Evolutionary conservation across 1,140 invertebrate genomes (phyloP), one percentile per base, ranked within the genome.

Genomic region (Sitodiplosis mosellana): DNA sequence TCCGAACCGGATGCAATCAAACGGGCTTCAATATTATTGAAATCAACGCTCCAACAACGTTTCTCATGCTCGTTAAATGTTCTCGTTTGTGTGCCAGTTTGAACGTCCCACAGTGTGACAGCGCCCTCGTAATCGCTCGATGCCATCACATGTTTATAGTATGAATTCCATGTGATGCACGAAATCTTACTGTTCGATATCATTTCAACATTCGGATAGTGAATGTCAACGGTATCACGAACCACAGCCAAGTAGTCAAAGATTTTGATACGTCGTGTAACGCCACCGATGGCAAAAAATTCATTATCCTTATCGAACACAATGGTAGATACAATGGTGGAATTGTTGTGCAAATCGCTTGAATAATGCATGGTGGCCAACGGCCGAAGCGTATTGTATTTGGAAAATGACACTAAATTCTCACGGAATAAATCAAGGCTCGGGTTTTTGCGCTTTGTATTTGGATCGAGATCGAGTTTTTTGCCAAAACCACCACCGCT

Each of bases 241-340:
- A 94, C 79, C 12, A 95, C 87, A 44, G 76, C 74, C 22, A 78
- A 76, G 66, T 89, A 96, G 59, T 96, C 90, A 70, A 90, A 87
- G 18, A 94, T 80, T 67, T 95, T 94, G 34, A 97, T 96, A 49
- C 87, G 77, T 60, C 92, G 94, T 0, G 91, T 94, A 1, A 97
- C 90, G 14, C 93, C 92, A 38, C 91, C 92, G 53, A 96, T 92
- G 0, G 91, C 92, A 69, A 97, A 95, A 66, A 82, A 90, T 68
- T 96, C 91, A 62, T 87, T 85, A 63, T 96, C 91, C 65, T 92
- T 89, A 59, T 97, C 91, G 68, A 97, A 97, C 66, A 96, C 92
- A 54, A 97, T 94, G 54, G 87, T 91, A 8, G 90, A 94, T 0
- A 95, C 91, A 56, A 96, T 96, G 19, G 87, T 93, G 1, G 88